These are phyloP conservation scores for Paraplagusia blochii DNA, from an alignment of 2,113 vertebrate genomes.

Conservation along the genomic window DNA sequence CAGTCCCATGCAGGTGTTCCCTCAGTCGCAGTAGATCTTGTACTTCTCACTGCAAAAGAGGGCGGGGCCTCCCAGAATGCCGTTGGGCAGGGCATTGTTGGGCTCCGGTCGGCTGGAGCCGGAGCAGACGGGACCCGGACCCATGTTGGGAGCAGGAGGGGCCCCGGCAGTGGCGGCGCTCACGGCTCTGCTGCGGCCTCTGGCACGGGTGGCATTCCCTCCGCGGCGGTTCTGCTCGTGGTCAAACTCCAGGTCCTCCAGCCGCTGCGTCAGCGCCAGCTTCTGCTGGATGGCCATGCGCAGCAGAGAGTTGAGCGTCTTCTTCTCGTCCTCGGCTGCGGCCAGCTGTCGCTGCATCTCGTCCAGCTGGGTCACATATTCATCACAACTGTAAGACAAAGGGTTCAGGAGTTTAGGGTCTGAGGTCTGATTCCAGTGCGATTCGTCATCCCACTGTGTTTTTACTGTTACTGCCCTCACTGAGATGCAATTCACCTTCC, in stretches of 20 bases:
- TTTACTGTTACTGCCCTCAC: no score
- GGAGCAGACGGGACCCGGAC: constrained; percentile 86
- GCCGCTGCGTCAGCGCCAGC: constrained; percentile 92
- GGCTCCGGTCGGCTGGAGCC: constrained; percentile 71
- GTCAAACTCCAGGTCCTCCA: constrained; percentile 94
- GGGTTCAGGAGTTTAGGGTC: neutral
- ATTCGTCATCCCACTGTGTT: no score
- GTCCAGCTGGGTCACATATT: constrained; percentile 95
- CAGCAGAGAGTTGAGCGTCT: constrained; percentile 94
- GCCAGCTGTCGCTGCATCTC: constrained; percentile 97
- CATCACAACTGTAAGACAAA: constrained; percentile 83
- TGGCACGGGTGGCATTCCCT: constrained; percentile 79
- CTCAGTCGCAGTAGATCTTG: constrained; percentile 96
- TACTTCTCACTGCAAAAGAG: constrained; percentile 96
- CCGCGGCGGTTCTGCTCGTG: constrained; percentile 88
- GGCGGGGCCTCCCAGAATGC: constrained; percentile 79
- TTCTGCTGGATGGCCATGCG: constrained; percentile 99
- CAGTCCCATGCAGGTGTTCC: constrained; percentile 38
- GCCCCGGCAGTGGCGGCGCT: constrained; percentile 38
- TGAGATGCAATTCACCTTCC: neutral
- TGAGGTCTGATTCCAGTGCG: neutral
- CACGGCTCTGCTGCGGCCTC: constrained; percentile 62
- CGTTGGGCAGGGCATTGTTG: constrained; percentile 71
- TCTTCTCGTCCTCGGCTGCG: constrained; percentile 97
- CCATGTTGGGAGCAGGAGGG: constrained; percentile 78